Conservation (phyloP, 2,797 vertebrate genomes). For the Pelochelys cantorii region DNA sequence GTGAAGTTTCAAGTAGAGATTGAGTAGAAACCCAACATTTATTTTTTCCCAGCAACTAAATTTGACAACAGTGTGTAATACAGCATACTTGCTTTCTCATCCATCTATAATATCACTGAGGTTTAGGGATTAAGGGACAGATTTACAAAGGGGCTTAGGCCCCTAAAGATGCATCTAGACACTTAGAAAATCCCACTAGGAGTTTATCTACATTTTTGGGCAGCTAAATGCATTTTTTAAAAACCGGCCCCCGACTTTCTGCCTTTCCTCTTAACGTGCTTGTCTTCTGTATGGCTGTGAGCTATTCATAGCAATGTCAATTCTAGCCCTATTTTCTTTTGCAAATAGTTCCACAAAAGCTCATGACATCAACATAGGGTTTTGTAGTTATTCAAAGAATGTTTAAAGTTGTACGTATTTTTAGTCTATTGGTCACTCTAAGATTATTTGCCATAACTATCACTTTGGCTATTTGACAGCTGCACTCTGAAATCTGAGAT, state of each 20-base stretch:
- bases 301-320: neutral
- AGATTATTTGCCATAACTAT: neutral
- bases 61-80: slow-evolving; percentile 2
- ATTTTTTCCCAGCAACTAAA: neutral
- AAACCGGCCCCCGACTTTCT: neutral
- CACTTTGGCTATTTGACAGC: neutral
- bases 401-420: neutral
- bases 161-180: neutral
- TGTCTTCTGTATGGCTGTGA: neutral
- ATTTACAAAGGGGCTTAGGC: neutral
- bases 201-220: neutral
- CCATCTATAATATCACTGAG: neutral
- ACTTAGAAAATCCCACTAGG: neutral
- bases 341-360: neutral
- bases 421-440: neutral
- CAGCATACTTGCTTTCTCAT: neutral
- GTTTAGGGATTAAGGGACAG: neutral
- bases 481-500: neutral
- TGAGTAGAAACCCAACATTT: slow-evolving; percentile 8
- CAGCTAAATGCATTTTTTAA: neutral
- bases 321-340: neutral
- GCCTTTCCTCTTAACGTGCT: neutral
- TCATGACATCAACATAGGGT: neutral
- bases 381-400: neutral
- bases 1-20: slow-evolving; percentile 42